These are phyloP conservation scores for Ameiurus melas DNA, from an alignment of 2,113 vertebrate genomes.

Conservation along the genomic window DNA sequence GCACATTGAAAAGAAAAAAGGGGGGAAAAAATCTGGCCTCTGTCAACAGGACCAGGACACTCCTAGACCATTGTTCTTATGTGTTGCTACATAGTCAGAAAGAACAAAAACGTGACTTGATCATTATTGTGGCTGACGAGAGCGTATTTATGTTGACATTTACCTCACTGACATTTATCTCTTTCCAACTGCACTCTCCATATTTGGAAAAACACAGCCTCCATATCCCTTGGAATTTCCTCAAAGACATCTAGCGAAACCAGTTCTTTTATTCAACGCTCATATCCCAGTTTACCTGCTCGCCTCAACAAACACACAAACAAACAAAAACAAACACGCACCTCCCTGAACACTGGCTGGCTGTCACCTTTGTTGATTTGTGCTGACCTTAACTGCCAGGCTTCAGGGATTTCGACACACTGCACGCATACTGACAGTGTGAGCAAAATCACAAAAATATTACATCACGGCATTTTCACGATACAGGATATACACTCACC, in stretches of 20 bases:
- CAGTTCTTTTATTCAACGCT: not conserved
- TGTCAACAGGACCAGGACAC: not conserved
- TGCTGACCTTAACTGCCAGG: slow-evolving; percentile 37
- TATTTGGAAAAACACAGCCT: not conserved
- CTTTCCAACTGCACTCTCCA: not conserved
- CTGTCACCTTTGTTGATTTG: slow-evolving; percentile 15
- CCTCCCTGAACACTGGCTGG: not conserved
- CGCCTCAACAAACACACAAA: not conserved
- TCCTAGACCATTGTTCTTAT: not conserved
- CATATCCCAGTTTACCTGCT: not conserved
- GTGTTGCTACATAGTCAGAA: not conserved
- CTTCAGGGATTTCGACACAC: slow-evolving; percentile 31
- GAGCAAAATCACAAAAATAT: not conserved
- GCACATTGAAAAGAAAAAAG: not conserved
- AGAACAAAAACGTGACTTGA: slow-evolving; percentile 2
- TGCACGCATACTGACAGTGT: slow-evolving; percentile 24
- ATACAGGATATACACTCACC: not conserved
- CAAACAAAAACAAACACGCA: slow-evolving; percentile 4
- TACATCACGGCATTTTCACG: not conserved
- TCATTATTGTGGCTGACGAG: not conserved
- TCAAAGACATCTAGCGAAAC: not conserved
- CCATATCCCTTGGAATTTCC: not conserved
- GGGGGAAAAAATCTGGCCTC: not conserved
- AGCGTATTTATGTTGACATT: not conserved
- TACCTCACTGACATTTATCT: not conserved